Conservation (phyloP, 1,140 invertebrate species). For the Caenorhabditis remanei region DNA sequence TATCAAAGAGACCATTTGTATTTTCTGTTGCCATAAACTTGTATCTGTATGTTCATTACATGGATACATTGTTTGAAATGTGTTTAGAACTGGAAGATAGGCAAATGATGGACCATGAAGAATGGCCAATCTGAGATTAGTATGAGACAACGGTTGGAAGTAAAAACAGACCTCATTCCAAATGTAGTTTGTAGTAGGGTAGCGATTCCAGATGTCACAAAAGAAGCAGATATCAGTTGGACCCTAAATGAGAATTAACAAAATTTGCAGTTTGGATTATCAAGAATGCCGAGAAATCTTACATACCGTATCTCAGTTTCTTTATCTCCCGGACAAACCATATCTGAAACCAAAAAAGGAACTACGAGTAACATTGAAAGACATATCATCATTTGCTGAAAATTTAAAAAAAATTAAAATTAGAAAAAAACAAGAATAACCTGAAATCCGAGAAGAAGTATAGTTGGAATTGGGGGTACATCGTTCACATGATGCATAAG, state of each 20-base stretch:
- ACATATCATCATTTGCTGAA: slow-evolving; percentile 67
- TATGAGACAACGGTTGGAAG: too few relatives aligned
- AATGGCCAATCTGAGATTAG: slow-evolving; percentile 57
- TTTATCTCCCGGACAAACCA: slow-evolving; percentile 60
- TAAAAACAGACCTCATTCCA: slow-evolving; percentile 16
- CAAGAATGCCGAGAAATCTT: too few relatives aligned
- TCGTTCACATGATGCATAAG: slow-evolving; percentile 55
- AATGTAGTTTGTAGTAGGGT: slow-evolving; percentile 63
- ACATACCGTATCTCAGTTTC: slow-evolving; percentile 49
- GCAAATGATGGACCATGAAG: slow-evolving; percentile 68
- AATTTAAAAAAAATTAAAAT: not conserved
- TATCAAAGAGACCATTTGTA: not conserved
- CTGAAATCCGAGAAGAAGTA: slow-evolving; percentile 57
- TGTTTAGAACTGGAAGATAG: slow-evolving; percentile 64
- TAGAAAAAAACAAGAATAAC: not conserved
- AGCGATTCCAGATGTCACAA: slow-evolving; percentile 64
- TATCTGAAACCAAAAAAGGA: slow-evolving; percentile 63
- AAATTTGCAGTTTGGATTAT: not conserved
- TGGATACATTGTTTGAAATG: slow-evolving; percentile 6
- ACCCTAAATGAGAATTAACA: slow-evolving; percentile 13
- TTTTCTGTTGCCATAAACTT: slow-evolving; percentile 4
- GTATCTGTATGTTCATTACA: not conserved
- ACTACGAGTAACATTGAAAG: slow-evolving; percentile 66
- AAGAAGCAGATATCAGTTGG: slow-evolving; percentile 65
- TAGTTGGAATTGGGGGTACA: slow-evolving; percentile 35